Conservation (phyloP, 2,113 vertebrate genomes). For the Chrysemys picta region DNA sequence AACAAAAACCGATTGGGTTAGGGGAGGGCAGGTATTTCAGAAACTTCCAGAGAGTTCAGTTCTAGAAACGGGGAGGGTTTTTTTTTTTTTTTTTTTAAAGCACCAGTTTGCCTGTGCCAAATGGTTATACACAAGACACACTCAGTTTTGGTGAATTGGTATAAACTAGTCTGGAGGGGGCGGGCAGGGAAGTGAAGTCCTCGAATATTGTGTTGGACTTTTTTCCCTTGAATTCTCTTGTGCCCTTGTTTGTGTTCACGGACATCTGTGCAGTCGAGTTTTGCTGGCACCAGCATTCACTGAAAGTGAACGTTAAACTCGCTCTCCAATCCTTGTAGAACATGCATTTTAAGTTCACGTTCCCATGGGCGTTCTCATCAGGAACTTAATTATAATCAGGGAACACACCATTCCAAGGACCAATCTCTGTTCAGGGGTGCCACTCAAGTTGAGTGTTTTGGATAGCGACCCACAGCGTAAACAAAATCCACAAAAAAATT, state of each 20-base stretch:
- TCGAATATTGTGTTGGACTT: background rate
- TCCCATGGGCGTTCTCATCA: background rate
- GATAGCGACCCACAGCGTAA: background rate
- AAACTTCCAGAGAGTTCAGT: background rate
- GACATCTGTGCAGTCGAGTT: background rate
- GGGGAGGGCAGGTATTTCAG: background rate
- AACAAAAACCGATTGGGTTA: background rate
- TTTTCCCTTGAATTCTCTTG: background rate
- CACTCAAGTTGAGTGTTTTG: background rate
- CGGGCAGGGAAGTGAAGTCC: too few species aligned
- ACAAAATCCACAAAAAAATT: slow-evolving; percentile 33
- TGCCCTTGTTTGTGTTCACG: background rate
- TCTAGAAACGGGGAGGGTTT: background rate
- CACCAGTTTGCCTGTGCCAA: background rate
- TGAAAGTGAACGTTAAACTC: background rate
- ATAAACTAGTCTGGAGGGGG: background rate
- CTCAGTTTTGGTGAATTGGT: background rate
- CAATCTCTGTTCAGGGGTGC: background rate
- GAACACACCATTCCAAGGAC: background rate
- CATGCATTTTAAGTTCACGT: background rate
- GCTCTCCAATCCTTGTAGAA: background rate
- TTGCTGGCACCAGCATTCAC: background rate
- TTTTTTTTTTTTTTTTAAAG: background rate
- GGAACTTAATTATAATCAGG: background rate
- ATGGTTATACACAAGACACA: background rate